Percentiles rank a stretch among this genome's conserved stretches.
phyloP scores from a whole-genome alignment of 2,888 invertebrate genomes.

The Cosmia trapezina region DNA sequence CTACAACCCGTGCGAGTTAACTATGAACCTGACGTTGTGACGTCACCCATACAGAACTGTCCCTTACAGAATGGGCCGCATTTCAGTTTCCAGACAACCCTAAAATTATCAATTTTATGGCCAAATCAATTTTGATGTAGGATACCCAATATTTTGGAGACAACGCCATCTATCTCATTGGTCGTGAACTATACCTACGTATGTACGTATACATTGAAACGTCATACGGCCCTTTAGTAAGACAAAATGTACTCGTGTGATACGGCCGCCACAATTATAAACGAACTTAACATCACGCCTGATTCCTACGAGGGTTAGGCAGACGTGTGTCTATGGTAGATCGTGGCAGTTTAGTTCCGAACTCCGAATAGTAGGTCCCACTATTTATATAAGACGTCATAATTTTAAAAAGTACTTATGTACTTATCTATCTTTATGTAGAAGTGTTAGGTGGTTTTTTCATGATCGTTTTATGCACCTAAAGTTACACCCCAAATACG shows the following conservation, averaged over 20 bases:
- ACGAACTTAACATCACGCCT: too few relatives aligned
- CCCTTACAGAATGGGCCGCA: too few relatives aligned
- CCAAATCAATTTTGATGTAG: not conserved
- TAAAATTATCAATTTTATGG: not conserved
- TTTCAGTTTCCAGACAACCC: not conserved
- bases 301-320: too few relatives aligned
- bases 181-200: conserved; percentile 15
- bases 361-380: not conserved
- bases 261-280: too few relatives aligned
- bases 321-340: too few relatives aligned
- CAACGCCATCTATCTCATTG: conserved; percentile 11
- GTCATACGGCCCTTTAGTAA: too few relatives aligned
- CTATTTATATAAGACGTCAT: not conserved
- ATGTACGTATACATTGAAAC: too few relatives aligned
- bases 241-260: too few relatives aligned
- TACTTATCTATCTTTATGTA: too few relatives aligned
- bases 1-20: too few relatives aligned
- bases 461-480: not conserved
- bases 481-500: conserved; percentile 41
- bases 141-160: not conserved
- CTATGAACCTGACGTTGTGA: too few relatives aligned
- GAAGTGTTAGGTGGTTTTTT: not conserved
- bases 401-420: not conserved
- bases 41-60: too few relatives aligned
- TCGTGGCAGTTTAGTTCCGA: not conserved